Percentiles rank a stretch among this genome's conserved stretches.
Conservation (phyloP, 2,888 invertebrate genomes). For the Watsonalla binaria region DNA sequence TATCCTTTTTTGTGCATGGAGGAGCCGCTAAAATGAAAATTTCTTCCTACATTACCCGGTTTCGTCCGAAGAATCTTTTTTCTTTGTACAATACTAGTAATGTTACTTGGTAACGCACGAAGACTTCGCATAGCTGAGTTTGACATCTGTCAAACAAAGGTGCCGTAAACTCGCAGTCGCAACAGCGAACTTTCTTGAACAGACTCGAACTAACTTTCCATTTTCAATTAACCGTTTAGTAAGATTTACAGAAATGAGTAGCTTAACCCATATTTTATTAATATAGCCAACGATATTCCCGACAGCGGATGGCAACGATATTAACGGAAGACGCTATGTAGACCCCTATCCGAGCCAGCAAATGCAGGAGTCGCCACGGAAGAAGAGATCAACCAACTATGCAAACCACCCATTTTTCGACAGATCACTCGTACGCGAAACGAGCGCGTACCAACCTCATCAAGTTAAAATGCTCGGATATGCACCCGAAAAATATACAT, state of each 20-base stretch:
- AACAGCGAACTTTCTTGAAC: no score
- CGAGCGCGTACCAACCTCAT: constrained; percentile 35
- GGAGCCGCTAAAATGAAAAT: no score
- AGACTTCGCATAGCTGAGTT: no score
- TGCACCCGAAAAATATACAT: constrained; percentile 63
- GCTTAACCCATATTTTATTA: constrained; percentile 50
- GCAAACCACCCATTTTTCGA: constrained; percentile 51
- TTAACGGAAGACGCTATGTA: constrained; percentile 64
- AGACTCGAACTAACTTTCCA: neutral
- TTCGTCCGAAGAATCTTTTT: no score
- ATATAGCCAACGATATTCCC: constrained; percentile 66
- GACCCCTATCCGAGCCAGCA: constrained; percentile 70
- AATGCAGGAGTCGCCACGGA: constrained; percentile 67
- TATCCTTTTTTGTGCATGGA: no score
- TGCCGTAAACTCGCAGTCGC: no score
- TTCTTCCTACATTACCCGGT: no score
- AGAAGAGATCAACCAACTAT: constrained; percentile 59
- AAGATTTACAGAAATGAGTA: constrained; percentile 9
- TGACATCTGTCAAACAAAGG: no score
- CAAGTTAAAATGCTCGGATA: constrained; percentile 56
- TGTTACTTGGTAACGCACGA: no score
- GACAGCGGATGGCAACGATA: constrained; percentile 74
- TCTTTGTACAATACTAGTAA: no score
- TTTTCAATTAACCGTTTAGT: neutral
- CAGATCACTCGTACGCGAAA: constrained; percentile 35